These are phyloP conservation scores for Indicator indicator DNA, from an alignment of 2,113 vertebrate species.

Conservation along the genomic window DNA sequence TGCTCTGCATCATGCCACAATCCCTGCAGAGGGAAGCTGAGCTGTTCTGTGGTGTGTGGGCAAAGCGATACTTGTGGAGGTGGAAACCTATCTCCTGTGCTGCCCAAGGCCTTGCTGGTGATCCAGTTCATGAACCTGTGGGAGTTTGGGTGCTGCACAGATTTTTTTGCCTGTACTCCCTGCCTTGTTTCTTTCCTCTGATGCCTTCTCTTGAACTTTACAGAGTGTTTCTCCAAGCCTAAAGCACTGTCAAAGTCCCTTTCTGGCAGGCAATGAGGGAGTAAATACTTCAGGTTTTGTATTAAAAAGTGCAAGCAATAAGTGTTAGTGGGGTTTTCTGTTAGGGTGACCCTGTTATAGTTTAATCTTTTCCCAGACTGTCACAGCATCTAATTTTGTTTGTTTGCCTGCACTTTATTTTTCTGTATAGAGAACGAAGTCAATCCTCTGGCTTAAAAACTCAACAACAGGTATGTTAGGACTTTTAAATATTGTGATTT, in stretches of 20 bases:
- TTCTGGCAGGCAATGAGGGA: background rate
- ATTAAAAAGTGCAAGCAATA: background rate
- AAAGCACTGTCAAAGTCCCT: background rate
- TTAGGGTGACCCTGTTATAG: background rate
- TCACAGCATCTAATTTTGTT: background rate
- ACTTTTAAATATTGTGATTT: background rate
- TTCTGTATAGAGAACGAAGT: background rate
- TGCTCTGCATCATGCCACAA: background rate
- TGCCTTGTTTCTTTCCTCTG: background rate
- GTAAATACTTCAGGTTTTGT: background rate
- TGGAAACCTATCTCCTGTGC: background rate
- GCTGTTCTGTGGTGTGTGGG: background rate
- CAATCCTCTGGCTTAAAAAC: background rate
- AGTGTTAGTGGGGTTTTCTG: background rate
- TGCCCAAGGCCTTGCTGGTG: background rate
- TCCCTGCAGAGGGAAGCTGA: background rate
- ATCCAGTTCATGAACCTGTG: background rate
- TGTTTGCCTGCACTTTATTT: background rate
- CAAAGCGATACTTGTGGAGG: background rate
- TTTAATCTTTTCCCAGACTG: background rate
- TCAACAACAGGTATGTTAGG: background rate
- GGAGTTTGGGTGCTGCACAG: fast-evolving
- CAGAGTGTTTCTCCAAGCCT: background rate
- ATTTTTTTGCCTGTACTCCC: background rate
- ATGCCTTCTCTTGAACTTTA: background rate